phyloP scores from a whole-genome alignment of 2,888 invertebrate species.

The Nudaria mundana region DNA sequence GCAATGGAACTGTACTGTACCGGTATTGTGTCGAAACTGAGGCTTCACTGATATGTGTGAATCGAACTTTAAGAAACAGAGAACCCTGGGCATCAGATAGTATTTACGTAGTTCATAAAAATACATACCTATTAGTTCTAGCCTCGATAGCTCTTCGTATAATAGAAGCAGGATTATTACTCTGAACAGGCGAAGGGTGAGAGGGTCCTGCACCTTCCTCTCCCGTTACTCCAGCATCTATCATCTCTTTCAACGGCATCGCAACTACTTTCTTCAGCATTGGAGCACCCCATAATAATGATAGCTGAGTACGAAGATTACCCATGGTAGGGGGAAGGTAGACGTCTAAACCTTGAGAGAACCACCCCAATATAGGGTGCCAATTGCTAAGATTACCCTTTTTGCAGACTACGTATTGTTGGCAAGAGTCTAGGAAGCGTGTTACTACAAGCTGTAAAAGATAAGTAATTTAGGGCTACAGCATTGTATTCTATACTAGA shows the following conservation, averaged over 20 bases:
- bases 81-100: no score
- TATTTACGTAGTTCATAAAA: no score
- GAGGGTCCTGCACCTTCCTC: conserved; percentile 80
- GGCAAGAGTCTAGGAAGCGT: conserved; percentile 92
- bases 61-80: no score
- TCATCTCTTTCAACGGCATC: conserved; percentile 73
- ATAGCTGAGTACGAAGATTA: conserved; percentile 85
- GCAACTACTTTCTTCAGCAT: conserved; percentile 66
- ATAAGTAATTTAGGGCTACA: neutral
- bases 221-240: conserved; percentile 66
- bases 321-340: conserved; percentile 87
- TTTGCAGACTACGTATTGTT: conserved; percentile 95
- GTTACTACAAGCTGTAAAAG: conserved; percentile 88
- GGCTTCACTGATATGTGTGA: no score
- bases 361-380: conserved; percentile 99
- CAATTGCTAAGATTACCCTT: conserved; percentile 96
- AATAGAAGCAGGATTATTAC: conserved; percentile 67
- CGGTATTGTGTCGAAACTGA: no score
- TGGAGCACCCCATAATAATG: conserved; percentile 85
- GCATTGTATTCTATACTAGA: neutral
- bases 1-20: no score
- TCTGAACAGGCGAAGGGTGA: conserved; percentile 71
- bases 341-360: conserved; percentile 86
- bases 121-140: conserved; percentile 74
- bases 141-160: conserved; percentile 75